Evolutionary conservation across 1,140 invertebrate genomes (phyloP), one percentile per base, ranked within the genome.

Genomic region (Drosophila eugracilis): DNA sequence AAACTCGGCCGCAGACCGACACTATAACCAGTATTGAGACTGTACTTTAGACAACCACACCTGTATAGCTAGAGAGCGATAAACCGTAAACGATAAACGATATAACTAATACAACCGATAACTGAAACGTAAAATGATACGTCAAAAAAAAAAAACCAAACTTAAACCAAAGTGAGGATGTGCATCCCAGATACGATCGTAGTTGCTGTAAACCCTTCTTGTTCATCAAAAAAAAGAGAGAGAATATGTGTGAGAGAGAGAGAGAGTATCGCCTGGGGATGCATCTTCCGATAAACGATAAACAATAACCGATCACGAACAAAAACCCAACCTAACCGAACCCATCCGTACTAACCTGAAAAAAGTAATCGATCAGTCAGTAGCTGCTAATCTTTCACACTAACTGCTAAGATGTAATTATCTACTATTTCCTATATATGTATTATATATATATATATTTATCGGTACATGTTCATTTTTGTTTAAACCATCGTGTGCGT

Each of bases 11-110:
- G 48, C 70, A 78, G 58, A 74, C 74, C 72, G 86, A 88, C 79
- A 90, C 90, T 79, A 77, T 91, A 80, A 86, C 90, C 86, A 91
- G 90, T 90, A 91, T 91, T 90, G 90, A 91, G 75, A 91, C 90
- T 89, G 90, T 91, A 83, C 84, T 91, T 86, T 91, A 91, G 76
- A 76, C 69, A 73, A 54, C 57, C 49, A 59, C 44, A 63, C 60
- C 62, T 67, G 65, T 67, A 67, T 53, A 69, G 60, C 65, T 69
- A 69, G 65, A 69, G 62, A 42, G 65, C 65, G 62, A 69, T 53
- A 66, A 77, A 65, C 30, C 48, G 47, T 53, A 63, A 60, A 71
- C 69, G 69, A 70, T 70, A 70, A 70, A 45, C 22, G 19, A 37
- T 32, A 32, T 32, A 32, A 32, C 12, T 4, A n/a, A n/a, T 37